Percentiles rank a stretch among this genome's conserved stretches.
phyloP scores from a whole-genome alignment of 2,113 vertebrate genomes.

The Podiceps cristatus region DNA sequence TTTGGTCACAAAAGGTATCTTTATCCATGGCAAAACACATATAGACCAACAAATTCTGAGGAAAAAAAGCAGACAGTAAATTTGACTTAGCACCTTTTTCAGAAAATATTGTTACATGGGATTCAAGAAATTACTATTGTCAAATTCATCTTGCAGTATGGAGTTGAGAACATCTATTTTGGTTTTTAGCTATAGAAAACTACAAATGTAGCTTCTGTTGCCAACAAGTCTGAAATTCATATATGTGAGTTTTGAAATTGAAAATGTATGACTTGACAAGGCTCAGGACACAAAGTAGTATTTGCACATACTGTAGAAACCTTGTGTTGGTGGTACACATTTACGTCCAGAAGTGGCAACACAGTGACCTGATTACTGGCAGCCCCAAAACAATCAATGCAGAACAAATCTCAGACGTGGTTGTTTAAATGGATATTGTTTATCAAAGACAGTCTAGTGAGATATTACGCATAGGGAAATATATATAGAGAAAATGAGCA shows the following conservation, averaged over 20 bases:
- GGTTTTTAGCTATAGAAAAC: background rate
- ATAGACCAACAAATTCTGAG: background rate
- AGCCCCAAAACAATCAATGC: background rate
- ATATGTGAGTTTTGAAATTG: background rate
- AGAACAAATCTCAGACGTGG: background rate
- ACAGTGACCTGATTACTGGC: background rate
- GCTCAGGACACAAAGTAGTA: background rate
- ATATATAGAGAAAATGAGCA: background rate
- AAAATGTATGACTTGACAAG: background rate
- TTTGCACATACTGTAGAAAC: background rate
- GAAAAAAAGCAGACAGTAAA: background rate
- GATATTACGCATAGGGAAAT: background rate
- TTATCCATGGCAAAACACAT: background rate
- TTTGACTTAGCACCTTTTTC: background rate
- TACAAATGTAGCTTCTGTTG: background rate
- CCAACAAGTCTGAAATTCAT: background rate
- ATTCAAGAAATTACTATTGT: background rate
- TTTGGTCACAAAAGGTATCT: background rate
- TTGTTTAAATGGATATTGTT: background rate
- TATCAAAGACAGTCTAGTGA: background rate
- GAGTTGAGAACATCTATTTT: background rate
- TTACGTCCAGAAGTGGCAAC: background rate
- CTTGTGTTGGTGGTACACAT: accelerated
- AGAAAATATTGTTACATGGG: background rate
- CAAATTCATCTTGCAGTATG: background rate